phyloP scores from a whole-genome alignment of 2,888 invertebrate species.

The Rhorus exstirpatorius region DNA sequence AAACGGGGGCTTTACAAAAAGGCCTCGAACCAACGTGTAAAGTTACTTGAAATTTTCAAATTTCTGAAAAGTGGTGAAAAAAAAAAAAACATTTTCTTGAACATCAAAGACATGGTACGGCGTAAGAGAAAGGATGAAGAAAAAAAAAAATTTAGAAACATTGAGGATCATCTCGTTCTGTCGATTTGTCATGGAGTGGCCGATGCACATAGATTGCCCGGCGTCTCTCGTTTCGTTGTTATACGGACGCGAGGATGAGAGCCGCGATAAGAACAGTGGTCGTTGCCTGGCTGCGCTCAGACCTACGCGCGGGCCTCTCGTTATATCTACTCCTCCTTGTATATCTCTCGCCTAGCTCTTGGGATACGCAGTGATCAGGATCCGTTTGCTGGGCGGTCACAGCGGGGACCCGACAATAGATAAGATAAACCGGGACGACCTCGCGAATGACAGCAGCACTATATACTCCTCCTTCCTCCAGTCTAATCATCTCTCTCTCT shows the following conservation, averaged over 20 bases:
- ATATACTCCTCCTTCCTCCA: neutral
- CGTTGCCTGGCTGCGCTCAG: conserved; percentile 56
- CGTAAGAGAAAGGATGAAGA: no score
- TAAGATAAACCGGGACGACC: conserved; percentile 64
- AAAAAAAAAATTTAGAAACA: no score
- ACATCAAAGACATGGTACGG: no score
- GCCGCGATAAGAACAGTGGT: conserved; percentile 58
- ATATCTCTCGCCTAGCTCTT: no score
- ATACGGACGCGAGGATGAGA: conserved; percentile 13
- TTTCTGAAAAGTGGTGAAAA: no score
- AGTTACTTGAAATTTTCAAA: no score
- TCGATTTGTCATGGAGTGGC: neutral
- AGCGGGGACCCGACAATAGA: conserved; percentile 57
- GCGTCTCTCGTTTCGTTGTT: conserved; percentile 19
- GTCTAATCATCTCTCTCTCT: neutral
- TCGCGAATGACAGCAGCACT: conserved; percentile 54
- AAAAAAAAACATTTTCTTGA: no score
- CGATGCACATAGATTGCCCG: neutral
- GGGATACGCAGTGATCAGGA: conserved; percentile 48
- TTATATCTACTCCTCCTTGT: conserved; percentile 19
- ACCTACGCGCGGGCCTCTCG: conserved; percentile 30
- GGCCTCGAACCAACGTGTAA: no score
- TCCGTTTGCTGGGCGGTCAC: conserved; percentile 52
- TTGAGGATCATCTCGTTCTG: no score
- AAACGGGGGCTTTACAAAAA: no score